These are phyloP conservation scores for Drosophila prolongata DNA, from an alignment of 2,888 invertebrate genomes.

Conservation along the genomic window DNA sequence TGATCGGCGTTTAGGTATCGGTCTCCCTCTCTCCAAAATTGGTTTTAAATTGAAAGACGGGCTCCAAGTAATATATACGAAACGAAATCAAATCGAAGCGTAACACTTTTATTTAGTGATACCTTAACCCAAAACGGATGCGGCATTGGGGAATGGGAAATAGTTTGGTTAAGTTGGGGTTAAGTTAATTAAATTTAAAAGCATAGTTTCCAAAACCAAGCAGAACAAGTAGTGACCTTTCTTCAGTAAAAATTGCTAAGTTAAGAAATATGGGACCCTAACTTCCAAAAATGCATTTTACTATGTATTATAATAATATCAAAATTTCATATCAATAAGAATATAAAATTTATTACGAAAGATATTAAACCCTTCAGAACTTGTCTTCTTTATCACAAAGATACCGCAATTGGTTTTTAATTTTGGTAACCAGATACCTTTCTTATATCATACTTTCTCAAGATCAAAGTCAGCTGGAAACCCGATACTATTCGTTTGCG, in stretches of 20 bases:
- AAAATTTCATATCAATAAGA: too few species aligned
- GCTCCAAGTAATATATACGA: slow-evolving; percentile 48
- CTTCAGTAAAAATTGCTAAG: too few species aligned
- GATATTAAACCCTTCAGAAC: too few species aligned
- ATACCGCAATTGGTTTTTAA: slow-evolving; percentile 6
- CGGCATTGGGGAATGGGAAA: slow-evolving; percentile 8
- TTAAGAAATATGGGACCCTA: too few species aligned
- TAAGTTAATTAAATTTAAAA: too few species aligned
- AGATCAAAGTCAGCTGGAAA: slow-evolving; percentile 10
- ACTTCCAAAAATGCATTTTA: too few species aligned
- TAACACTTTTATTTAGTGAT: slow-evolving; percentile 25
- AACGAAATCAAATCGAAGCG: slow-evolving; percentile 57
- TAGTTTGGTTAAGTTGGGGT: neutral
- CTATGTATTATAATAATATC: neutral
- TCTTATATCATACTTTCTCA: slow-evolving; percentile 4
- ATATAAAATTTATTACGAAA: too few species aligned
- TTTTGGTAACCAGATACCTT: slow-evolving; percentile 4
- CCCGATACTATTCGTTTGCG: neutral
- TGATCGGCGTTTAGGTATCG: slow-evolving; percentile 82
- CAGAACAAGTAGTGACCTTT: too few species aligned
- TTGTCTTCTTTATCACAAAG: neutral
- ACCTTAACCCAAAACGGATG: neutral
- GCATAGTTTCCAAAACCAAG: too few species aligned
- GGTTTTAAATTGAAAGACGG: slow-evolving; percentile 71
- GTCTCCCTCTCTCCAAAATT: slow-evolving; percentile 49